Conservation (phyloP, 2,888 invertebrate genomes). For the Tachina lurida region DNA sequence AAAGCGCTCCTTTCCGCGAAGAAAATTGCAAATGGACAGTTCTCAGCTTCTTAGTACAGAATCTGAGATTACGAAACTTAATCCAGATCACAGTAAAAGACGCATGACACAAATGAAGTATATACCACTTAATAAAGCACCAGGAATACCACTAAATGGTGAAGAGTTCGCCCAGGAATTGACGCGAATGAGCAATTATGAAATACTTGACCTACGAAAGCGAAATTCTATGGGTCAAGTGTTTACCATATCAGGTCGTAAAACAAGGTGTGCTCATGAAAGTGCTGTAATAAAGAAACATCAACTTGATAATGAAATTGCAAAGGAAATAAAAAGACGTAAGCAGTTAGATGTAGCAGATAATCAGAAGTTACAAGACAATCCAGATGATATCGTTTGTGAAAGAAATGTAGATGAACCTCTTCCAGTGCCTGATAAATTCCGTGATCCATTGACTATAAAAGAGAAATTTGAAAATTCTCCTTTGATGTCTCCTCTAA, state of each 20-base stretch:
- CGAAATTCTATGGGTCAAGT: constrained; percentile 75
- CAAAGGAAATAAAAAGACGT: constrained; percentile 69
- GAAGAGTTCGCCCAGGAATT: constrained; percentile 77
- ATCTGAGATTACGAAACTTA: constrained; percentile 44
- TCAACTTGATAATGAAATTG: constrained; percentile 74
- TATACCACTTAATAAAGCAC: constrained; percentile 75
- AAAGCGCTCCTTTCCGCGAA: constrained; percentile 12
- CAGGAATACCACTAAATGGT: constrained; percentile 77
- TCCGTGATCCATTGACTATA: constrained; percentile 46
- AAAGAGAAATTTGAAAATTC: not conserved
- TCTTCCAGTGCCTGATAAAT: constrained; percentile 64
- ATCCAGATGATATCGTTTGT: not conserved
- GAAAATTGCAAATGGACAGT: constrained; percentile 7
- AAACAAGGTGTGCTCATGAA: constrained; percentile 16
- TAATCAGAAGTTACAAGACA: not conserved
- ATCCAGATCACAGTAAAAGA: constrained; percentile 20
- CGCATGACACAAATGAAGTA: not conserved
- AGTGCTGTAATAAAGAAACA: constrained; percentile 66
- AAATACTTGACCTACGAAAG: constrained; percentile 78
- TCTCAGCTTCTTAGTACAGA: constrained; percentile 35
- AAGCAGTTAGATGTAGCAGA: not conserved
- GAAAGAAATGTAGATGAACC: constrained; percentile 6
- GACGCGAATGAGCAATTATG: constrained; percentile 77
- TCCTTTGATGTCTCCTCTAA: not conserved
- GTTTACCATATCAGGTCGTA: constrained; percentile 70